phyloP scores from a whole-genome alignment of 1,140 invertebrate genomes.

The Hycleus cichorii region DNA sequence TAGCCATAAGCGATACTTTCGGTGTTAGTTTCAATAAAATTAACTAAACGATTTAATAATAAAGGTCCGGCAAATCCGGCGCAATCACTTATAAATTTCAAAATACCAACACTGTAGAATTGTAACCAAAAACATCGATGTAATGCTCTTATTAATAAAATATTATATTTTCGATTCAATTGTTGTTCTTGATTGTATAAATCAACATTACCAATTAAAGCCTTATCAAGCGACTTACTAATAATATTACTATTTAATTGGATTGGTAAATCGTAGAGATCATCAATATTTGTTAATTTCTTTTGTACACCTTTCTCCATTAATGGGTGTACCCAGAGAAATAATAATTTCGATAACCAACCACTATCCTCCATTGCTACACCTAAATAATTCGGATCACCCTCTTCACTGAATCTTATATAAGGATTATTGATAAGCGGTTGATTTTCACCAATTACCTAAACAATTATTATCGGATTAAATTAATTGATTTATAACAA shows the following conservation, averaged over 20 bases:
- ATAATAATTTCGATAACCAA: conserved; percentile 66
- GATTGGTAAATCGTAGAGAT: conserved; percentile 79
- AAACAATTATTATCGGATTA: not conserved
- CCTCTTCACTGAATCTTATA: conserved; percentile 53
- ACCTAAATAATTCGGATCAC: conserved; percentile 62
- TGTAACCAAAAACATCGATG: conserved; percentile 76
- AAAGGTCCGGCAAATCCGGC: conserved; percentile 83
- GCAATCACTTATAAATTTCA: conserved; percentile 78
- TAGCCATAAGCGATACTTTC: conserved; percentile 65
- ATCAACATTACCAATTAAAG: conserved; percentile 24
- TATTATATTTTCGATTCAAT: conserved; percentile 36
- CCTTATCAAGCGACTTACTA: conserved; percentile 51
- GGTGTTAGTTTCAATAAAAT: conserved; percentile 68
- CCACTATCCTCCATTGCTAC: conserved; percentile 71
- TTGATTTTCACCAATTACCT: conserved; percentile 42
- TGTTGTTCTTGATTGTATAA: not conserved
- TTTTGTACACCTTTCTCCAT: conserved; percentile 74
- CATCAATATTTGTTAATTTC: conserved; percentile 64
- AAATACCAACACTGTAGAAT: conserved; percentile 82
- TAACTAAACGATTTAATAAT: conserved; percentile 74
- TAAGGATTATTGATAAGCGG: conserved; percentile 45
- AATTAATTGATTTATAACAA: no score
- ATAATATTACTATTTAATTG: conserved; percentile 55
- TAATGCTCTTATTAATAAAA: conserved; percentile 64
- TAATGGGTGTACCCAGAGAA: conserved; percentile 82